phyloP scores from a whole-genome alignment of 2,888 invertebrate genomes.

The Salticus scenicus region DNA sequence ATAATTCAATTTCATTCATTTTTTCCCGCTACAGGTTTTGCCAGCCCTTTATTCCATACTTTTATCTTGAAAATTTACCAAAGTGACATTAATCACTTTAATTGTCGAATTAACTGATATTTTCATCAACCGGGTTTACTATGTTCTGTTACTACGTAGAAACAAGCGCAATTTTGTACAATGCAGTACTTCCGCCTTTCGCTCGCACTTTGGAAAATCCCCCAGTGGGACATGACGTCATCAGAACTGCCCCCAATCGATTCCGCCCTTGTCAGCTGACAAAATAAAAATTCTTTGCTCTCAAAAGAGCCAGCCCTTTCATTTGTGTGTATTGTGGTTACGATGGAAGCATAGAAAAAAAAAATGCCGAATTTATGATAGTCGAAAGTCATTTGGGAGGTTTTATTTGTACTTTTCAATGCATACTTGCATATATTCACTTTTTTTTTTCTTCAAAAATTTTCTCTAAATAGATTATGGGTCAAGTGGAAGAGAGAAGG shows the following conservation, averaged over 20 bases:
- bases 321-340: not conserved
- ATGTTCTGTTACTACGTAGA: slow-evolving; percentile 57
- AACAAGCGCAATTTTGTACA: slow-evolving; percentile 28
- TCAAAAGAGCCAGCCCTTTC: not conserved
- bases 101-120: too few species aligned
- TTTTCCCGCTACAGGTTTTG: too few species aligned
- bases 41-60: too few species aligned
- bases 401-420: not conserved
- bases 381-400: not conserved
- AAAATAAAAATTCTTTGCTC: not conserved
- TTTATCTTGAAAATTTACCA: too few species aligned
- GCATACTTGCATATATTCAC: not conserved
- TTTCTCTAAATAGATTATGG: not conserved
- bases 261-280: slow-evolving; percentile 22
- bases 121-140: too few species aligned
- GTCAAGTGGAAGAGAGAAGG: not conserved
- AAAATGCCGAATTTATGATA: not conserved
- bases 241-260: slow-evolving; percentile 36
- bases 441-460: not conserved
- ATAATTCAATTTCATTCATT: too few species aligned
- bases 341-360: not conserved
- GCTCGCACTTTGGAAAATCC: slow-evolving; percentile 37
- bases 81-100: too few species aligned
- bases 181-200: slow-evolving; percentile 57
- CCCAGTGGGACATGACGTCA: slow-evolving; percentile 56